phyloP scores from a whole-genome alignment of 2,797 vertebrate species.

The Malurus splendens region DNA sequence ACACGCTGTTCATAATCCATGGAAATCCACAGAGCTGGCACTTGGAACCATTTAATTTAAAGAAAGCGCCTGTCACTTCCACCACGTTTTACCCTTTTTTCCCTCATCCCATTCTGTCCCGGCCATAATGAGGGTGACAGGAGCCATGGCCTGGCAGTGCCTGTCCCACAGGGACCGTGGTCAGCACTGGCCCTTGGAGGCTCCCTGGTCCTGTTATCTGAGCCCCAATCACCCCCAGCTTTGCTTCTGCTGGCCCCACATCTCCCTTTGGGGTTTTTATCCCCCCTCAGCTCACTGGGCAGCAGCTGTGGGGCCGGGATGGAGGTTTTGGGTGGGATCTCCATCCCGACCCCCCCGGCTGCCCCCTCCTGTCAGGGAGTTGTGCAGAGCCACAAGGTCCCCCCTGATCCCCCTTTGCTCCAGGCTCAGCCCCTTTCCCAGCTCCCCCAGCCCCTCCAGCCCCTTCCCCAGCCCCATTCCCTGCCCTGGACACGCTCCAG shows the following conservation, averaged over 20 bases:
- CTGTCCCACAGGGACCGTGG: not conserved
- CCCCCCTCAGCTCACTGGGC: not conserved
- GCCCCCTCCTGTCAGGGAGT: not conserved
- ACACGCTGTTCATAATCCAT: not conserved
- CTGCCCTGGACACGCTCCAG: not conserved
- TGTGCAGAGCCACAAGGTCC: not conserved
- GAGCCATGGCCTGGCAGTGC: not conserved
- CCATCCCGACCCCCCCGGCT: not conserved
- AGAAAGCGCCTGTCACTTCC: conserved; percentile 22
- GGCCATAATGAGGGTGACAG: conserved; percentile 1
- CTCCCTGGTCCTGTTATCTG: too few relatives aligned
- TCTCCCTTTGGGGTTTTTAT: not conserved
- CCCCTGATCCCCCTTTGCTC: not conserved
- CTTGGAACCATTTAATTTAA: not conserved
- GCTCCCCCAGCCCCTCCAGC: not conserved
- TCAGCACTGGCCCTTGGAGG: too few relatives aligned
- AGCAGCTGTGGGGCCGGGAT: not conserved
- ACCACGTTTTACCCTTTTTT: not conserved
- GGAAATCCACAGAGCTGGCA: conserved; percentile 30
- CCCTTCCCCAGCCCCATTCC: not conserved
- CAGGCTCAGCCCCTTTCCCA: not conserved
- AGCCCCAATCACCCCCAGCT: too few relatives aligned
- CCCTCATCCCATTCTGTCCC: not conserved
- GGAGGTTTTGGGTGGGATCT: not conserved
- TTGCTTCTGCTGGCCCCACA: not conserved